A percentile compares a stretch with the other conserved stretches of the same genome.
These are phyloP conservation scores for Calliopsis andreniformis DNA, from an alignment of 1,140 invertebrate species.

Conservation along the genomic window DNA sequence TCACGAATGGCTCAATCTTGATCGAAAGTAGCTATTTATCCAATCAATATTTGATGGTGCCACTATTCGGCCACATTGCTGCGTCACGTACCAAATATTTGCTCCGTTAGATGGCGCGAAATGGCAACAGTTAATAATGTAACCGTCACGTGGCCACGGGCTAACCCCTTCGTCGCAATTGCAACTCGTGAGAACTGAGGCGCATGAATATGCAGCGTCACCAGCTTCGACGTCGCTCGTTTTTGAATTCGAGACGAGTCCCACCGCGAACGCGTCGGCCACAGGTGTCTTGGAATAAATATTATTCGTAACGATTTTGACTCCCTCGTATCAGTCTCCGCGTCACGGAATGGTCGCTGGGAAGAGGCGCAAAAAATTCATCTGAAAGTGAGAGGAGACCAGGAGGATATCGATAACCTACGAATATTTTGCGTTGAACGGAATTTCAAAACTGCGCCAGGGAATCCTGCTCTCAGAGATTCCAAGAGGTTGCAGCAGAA, in stretches of 20 bases:
- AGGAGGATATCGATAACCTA: background rate
- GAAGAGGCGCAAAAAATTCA: background rate
- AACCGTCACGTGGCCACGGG: background rate
- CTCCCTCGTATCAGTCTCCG: too few species aligned
- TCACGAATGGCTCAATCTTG: background rate
- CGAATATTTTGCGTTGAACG: background rate
- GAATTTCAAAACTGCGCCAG: constrained; percentile 49
- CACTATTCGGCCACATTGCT: background rate
- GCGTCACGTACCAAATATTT: background rate
- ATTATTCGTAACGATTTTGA: background rate
- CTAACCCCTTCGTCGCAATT: too few species aligned
- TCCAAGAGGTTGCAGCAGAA: constrained; percentile 17
- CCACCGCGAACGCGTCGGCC: constrained; percentile 9
- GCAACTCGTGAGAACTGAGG: constrained; percentile 1
- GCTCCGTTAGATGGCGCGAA: background rate
- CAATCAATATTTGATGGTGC: background rate
- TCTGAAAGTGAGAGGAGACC: background rate
- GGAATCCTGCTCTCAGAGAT: constrained; percentile 25
- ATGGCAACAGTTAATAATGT: background rate
- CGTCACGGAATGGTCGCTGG: too few species aligned
- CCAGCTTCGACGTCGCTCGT: constrained; percentile 14
- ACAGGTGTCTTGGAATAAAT: constrained; percentile 28
- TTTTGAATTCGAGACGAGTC: constrained; percentile 47
- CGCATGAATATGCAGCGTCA: constrained; percentile 58
- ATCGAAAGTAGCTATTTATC: background rate